Percentiles rank a stretch among this genome's conserved stretches.
phyloP scores from a whole-genome alignment of 1,140 invertebrate species.

The Drosophila seguyi region DNA sequence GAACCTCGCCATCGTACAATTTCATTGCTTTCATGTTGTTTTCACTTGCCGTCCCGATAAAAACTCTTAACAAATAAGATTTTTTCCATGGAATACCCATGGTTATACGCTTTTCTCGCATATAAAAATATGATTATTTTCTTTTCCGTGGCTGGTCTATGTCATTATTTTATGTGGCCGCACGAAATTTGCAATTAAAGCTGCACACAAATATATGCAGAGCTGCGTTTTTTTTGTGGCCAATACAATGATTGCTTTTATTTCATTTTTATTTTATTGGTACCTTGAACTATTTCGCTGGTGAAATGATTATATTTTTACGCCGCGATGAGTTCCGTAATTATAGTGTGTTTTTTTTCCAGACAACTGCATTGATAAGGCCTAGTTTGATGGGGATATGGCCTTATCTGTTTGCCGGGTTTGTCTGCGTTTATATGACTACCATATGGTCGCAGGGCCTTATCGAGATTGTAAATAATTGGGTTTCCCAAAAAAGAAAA shows the following conservation, averaged over 20 bases:
- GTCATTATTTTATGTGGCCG: slow-evolving; percentile 52
- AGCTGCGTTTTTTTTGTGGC: slow-evolving; percentile 1
- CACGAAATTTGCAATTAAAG: slow-evolving; percentile 62
- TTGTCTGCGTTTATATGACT: slow-evolving; percentile 49
- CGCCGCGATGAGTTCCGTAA: slow-evolving; percentile 45
- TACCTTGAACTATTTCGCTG: slow-evolving; percentile 17
- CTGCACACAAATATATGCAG: slow-evolving; percentile 39
- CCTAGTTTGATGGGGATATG: slow-evolving; percentile 20
- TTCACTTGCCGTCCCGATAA: slow-evolving; percentile 43
- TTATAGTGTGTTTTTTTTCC: slow-evolving; percentile 26
- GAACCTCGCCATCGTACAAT: neutral
- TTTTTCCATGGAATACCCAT: slow-evolving; percentile 32
- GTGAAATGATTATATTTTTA: slow-evolving; percentile 29
- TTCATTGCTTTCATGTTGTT: slow-evolving; percentile 38
- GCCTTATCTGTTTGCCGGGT: slow-evolving; percentile 47
- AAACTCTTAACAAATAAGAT: slow-evolving; percentile 56
- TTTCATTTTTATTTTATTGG: slow-evolving; percentile 2
- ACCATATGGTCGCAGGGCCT: slow-evolving; percentile 45
- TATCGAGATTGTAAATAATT: slow-evolving; percentile 38
- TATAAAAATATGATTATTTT: slow-evolving; percentile 20
- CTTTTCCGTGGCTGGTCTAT: neutral
- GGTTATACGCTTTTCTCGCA: neutral
- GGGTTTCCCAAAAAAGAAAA: neutral
- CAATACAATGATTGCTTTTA: neutral
- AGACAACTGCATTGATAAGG: slow-evolving; percentile 57